phyloP scores from a whole-genome alignment of 1,140 invertebrate species.

The Oedothorax gibbosus region DNA sequence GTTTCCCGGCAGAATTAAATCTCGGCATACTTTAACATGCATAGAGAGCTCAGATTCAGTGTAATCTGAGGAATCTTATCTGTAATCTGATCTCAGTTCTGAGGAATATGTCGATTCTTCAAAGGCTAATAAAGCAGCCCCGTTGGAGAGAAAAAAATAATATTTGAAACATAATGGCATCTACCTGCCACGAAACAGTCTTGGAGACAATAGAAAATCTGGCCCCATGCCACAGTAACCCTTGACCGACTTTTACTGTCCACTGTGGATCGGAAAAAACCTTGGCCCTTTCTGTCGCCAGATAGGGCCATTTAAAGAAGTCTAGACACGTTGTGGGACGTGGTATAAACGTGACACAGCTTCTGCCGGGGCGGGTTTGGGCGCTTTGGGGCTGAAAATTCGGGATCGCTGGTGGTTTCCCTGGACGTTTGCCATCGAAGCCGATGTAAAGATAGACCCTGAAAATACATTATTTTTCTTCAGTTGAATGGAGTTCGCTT shows the following conservation, averaged over 20 bases:
- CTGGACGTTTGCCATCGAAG: constrained; percentile 10
- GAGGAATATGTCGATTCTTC: too few species aligned
- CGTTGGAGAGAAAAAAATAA: too few species aligned
- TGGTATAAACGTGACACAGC: constrained; percentile 57
- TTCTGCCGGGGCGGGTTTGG: neutral
- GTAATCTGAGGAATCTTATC: too few species aligned
- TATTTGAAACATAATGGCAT: too few species aligned
- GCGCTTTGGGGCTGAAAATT: constrained; percentile 12
- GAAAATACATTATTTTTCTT: too few species aligned
- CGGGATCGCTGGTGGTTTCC: constrained; percentile 6
- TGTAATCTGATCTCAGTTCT: too few species aligned
- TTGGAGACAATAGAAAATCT: constrained; percentile 29
- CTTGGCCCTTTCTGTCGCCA: constrained; percentile 13
- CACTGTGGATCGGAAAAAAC: constrained; percentile 57
- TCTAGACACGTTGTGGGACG: constrained; percentile 46
- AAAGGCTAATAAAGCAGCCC: too few species aligned
- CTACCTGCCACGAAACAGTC: constrained; percentile 50
- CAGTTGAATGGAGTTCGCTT: too few species aligned
- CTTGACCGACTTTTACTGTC: constrained; percentile 28
- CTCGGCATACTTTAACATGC: too few species aligned
- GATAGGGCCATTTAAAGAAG: constrained; percentile 19
- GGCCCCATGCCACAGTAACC: constrained; percentile 55
- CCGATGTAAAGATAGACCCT: constrained; percentile 53
- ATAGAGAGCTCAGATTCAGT: too few species aligned
- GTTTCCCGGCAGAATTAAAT: too few species aligned